These are phyloP conservation scores for Macrochelys suwanniensis DNA, from an alignment of 2,797 vertebrate genomes.

Conservation along the genomic window DNA sequence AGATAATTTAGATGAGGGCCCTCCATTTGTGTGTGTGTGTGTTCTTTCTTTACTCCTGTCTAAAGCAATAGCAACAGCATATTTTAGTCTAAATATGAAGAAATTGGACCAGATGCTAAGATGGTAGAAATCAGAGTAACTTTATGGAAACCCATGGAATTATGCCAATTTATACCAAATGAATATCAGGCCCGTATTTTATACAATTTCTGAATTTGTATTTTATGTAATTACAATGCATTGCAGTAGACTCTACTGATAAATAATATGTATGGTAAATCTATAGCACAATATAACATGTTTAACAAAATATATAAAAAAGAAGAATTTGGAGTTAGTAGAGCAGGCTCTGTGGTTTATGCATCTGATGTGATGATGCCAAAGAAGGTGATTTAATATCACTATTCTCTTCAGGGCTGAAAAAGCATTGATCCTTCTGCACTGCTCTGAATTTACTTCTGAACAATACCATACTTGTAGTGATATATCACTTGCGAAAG, in stretches of 20 bases:
- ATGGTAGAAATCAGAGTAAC: background rate
- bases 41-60: background rate
- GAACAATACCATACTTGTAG: background rate
- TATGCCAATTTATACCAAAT: background rate
- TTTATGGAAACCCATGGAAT: background rate
- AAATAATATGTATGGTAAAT: background rate
- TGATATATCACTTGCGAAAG: background rate
- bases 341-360: background rate
- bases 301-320: background rate
- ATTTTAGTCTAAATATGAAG: background rate
- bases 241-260: background rate
- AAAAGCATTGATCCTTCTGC: constrained; percentile 11
- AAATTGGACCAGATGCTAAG: background rate
- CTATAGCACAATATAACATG: background rate
- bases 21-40: background rate
- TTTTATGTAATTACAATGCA: background rate
- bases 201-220: background rate
- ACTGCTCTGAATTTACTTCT: background rate
- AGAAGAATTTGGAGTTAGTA: background rate
- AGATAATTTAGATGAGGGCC: background rate
- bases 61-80: background rate
- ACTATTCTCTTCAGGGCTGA: background rate
- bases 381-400: background rate
- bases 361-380: background rate
- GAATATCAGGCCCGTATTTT: background rate